Percentiles rank a stretch among this genome's conserved stretches.
Conservation (phyloP, 2,888 invertebrate genomes). For the Drosophila planitibia region DNA sequence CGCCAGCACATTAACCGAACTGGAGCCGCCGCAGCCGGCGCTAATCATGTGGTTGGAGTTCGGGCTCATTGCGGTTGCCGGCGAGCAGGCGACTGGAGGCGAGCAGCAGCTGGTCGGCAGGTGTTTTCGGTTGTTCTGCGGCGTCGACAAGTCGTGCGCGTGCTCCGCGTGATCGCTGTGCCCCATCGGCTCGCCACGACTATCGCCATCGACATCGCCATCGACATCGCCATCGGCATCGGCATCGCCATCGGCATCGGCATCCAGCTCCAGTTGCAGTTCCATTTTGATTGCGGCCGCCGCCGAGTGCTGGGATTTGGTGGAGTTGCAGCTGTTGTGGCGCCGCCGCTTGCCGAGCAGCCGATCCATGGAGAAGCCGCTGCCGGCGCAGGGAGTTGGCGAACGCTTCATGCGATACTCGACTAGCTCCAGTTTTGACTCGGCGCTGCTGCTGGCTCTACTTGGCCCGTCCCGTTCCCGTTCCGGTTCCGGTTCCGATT, state of each 20-base stretch:
- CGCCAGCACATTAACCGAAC: constrained; percentile 11
- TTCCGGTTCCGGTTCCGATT: constrained; percentile 10
- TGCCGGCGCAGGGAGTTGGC: constrained; percentile 61
- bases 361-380: constrained; percentile 81
- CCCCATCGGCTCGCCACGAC: constrained; percentile 1
- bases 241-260: constrained; percentile 14
- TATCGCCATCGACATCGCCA: constrained; percentile 29
- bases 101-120: constrained; percentile 19
- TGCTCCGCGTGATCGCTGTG: constrained; percentile 5
- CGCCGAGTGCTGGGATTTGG: constrained; percentile 31
- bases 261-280: constrained; percentile 64
- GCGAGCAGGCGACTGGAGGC: neutral
- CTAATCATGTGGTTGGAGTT: constrained; percentile 5
- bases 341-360: constrained; percentile 80
- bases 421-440: neutral
- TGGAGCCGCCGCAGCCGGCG: constrained; percentile 8
- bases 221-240: constrained; percentile 43
- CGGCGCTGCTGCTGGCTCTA: neutral
- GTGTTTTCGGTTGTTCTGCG: constrained; percentile 27
- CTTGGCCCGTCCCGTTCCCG: neutral
- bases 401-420: constrained; percentile 43
- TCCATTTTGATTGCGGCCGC: constrained; percentile 64
- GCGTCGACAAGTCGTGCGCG: constrained; percentile 42
- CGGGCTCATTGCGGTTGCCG: constrained; percentile 12
- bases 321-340: constrained; percentile 54